phyloP scores from a whole-genome alignment of 2,888 invertebrate species.

The Cyclophora albipunctata region DNA sequence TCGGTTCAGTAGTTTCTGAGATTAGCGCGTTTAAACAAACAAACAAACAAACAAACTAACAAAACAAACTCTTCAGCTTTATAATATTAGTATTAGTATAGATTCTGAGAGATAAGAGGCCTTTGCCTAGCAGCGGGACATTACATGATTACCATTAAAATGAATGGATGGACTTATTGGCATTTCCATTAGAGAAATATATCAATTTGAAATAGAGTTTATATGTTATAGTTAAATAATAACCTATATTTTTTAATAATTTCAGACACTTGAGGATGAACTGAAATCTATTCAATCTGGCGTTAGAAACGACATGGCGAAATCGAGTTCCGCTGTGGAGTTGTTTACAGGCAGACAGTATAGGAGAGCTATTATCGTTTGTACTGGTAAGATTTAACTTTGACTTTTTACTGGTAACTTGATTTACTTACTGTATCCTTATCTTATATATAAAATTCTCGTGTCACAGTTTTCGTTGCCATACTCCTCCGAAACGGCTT shows the following conservation, averaged over 20 bases:
- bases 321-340: constrained; percentile 58
- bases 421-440: not conserved
- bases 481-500: no score
- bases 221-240: not conserved
- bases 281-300: constrained; percentile 41
- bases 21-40: no score
- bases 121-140: no score
- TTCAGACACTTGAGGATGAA: constrained; percentile 46
- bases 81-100: no score
- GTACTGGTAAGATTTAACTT: constrained; percentile 34
- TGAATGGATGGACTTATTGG: no score
- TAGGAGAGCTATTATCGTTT: constrained; percentile 55
- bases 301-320: constrained; percentile 62
- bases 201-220: not conserved
- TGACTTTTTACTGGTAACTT: not conserved
- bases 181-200: not conserved
- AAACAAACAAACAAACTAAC: no score
- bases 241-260: not conserved
- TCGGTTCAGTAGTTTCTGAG: no score
- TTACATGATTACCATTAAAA: no score
- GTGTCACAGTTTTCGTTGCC: no score
- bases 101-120: no score
- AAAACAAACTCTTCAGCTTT: no score
- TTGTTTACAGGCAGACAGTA: constrained; percentile 66
- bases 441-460: no score